phyloP scores from a whole-genome alignment of 1,140 invertebrate genomes.

The Drosophila seguyi region DNA sequence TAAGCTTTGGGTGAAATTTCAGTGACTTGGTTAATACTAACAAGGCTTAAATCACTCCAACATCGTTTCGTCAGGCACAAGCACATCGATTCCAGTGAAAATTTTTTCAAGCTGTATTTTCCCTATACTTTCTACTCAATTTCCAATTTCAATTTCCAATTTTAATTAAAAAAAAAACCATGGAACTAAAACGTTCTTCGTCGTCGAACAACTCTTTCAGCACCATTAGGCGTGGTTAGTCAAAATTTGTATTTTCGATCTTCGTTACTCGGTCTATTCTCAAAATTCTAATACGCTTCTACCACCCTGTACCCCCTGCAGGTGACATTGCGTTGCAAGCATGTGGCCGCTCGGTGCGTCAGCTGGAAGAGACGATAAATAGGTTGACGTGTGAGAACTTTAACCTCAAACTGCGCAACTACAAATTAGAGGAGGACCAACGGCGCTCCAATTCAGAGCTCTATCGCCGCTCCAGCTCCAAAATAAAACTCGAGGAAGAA shows the following conservation, averaged over 20 bases:
- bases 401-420: not conserved
- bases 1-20: not conserved
- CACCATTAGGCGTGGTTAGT: not conserved
- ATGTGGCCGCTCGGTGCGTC: not conserved
- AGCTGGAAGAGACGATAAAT: not conserved
- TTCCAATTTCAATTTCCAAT: not conserved
- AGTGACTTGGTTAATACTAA: not conserved
- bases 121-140: not conserved
- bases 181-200: not conserved
- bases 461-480: too few relatives aligned
- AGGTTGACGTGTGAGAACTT: not conserved
- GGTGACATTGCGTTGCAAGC: not conserved
- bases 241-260: not conserved
- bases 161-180: not conserved
- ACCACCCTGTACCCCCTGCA: too few relatives aligned
- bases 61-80: not conserved
- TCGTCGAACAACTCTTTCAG: not conserved
- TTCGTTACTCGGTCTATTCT: too few relatives aligned
- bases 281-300: too few relatives aligned
- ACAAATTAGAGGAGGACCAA: not conserved
- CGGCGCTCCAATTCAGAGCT: too few relatives aligned
- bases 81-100: not conserved
- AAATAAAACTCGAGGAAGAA: not conserved
- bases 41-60: not conserved
- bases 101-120: not conserved